Percentiles rank a stretch among this genome's conserved stretches.
phyloP scores from a whole-genome alignment of 2,113 vertebrate species.

The Bucco capensis region DNA sequence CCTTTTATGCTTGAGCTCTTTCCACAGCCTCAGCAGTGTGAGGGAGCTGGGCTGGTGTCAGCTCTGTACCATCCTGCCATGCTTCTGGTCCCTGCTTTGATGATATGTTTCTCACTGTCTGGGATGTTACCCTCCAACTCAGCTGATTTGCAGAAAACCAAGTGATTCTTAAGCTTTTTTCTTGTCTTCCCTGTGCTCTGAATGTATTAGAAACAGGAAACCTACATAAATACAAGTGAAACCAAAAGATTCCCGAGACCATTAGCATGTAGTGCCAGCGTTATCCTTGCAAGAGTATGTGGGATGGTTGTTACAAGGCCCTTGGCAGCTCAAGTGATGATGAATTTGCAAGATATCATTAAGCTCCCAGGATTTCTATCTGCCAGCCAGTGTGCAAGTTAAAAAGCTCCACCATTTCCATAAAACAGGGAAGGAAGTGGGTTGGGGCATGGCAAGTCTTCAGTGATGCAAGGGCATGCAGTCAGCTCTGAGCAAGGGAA shows the following conservation, averaged over 20 bases:
- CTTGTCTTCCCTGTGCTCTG: not conserved
- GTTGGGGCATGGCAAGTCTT: not conserved
- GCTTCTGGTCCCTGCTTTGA: constrained; percentile 16
- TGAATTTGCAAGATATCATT: constrained; percentile 28
- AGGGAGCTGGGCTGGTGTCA: not conserved
- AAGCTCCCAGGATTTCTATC: constrained; percentile 9
- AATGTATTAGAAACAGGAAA: not conserved
- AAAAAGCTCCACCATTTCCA: not conserved
- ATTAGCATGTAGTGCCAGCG: not conserved
- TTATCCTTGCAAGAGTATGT: not conserved
- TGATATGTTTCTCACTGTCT: not conserved
- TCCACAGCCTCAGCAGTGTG: not conserved
- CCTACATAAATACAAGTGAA: not conserved
- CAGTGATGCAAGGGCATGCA: not conserved
- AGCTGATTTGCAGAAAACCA: not conserved
- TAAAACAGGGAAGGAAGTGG: not conserved
- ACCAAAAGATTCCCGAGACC: not conserved
- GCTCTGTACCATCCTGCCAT: not conserved
- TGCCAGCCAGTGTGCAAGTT: not conserved
- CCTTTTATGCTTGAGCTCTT: not conserved
- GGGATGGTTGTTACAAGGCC: not conserved
- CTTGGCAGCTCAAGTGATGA: not conserved
- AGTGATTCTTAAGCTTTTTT: not conserved
- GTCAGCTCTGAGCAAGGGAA: not conserved
- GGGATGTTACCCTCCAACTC: not conserved